Percentiles rank a stretch among this genome's conserved stretches.
phyloP scores from a whole-genome alignment of 2,113 vertebrate species.

The Amphiprion percula region DNA sequence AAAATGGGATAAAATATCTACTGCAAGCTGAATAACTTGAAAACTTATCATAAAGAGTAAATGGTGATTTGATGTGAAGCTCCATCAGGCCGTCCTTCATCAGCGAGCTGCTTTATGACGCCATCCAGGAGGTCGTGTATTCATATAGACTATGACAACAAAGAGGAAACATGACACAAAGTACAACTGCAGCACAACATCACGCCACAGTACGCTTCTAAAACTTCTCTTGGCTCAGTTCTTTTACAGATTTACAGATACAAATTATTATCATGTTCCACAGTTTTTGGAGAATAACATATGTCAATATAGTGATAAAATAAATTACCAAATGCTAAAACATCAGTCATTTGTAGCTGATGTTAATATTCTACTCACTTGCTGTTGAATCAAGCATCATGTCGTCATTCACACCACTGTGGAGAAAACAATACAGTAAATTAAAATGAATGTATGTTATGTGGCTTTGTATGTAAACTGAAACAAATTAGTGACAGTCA shows the following conservation, averaged over 20 bases:
- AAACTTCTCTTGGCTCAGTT: too few relatives aligned
- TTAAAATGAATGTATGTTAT: too few relatives aligned
- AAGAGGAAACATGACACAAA: background rate
- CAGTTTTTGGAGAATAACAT: too few relatives aligned
- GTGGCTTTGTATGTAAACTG: too few relatives aligned
- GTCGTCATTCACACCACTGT: slow-evolving; percentile 1
- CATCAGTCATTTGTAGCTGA: background rate
- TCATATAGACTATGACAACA: slow-evolving; percentile 18
- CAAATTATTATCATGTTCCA: too few relatives aligned
- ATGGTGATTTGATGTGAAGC: background rate
- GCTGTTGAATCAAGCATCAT: background rate
- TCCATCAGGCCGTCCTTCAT: background rate
- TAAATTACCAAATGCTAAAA: background rate
- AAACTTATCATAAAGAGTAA: background rate
- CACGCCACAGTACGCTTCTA: background rate
- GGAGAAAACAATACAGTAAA: too few relatives aligned
- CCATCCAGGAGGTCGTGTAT: background rate
- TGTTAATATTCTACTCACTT: slow-evolving; percentile 6
- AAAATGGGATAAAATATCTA: background rate
- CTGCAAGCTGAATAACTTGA: background rate
- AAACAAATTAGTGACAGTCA: too few relatives aligned
- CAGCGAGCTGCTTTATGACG: background rate
- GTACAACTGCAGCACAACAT: background rate
- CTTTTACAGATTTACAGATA: too few relatives aligned
- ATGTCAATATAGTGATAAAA: background rate